Conservation (phyloP, 2,797 vertebrate genomes). For the Acanthornis magna region DNA sequence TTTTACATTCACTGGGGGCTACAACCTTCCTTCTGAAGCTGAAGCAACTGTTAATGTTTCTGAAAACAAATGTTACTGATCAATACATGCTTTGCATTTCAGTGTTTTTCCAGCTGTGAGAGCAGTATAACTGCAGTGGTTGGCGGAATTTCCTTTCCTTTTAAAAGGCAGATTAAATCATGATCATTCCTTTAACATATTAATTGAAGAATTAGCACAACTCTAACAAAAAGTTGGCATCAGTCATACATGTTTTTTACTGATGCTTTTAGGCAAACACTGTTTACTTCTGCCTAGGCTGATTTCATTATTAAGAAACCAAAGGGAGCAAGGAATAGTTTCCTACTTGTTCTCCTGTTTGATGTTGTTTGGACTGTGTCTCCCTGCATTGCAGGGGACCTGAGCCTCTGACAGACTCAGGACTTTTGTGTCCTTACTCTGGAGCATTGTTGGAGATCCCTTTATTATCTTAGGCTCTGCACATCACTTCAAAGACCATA, state of each 20-base stretch:
- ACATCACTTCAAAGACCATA: background rate
- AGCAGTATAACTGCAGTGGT: background rate
- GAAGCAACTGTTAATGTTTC: background rate
- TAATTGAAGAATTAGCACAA: background rate
- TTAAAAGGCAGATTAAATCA: background rate
- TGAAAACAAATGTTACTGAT: background rate
- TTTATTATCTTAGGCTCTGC: background rate
- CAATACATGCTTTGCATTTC: background rate
- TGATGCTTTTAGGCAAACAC: background rate
- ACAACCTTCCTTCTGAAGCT: background rate
- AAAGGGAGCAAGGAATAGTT: background rate
- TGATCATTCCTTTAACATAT: background rate
- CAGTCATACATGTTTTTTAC: background rate
- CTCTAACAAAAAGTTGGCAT: background rate
- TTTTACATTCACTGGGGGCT: background rate
- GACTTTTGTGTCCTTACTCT: background rate
- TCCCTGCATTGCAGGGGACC: background rate
- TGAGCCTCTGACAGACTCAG: background rate
- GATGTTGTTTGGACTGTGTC: background rate
- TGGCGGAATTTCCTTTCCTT: background rate
- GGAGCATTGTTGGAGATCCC: background rate
- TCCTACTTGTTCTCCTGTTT: background rate
- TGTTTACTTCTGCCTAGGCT: background rate
- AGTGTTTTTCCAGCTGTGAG: background rate
- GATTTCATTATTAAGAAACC: background rate